A percentile compares a stretch with the other conserved stretches of the same genome.
Evolutionary conservation across 2,113 vertebrate genomes (phyloP).

Genomic region (Manacus vitellinus): DNA sequence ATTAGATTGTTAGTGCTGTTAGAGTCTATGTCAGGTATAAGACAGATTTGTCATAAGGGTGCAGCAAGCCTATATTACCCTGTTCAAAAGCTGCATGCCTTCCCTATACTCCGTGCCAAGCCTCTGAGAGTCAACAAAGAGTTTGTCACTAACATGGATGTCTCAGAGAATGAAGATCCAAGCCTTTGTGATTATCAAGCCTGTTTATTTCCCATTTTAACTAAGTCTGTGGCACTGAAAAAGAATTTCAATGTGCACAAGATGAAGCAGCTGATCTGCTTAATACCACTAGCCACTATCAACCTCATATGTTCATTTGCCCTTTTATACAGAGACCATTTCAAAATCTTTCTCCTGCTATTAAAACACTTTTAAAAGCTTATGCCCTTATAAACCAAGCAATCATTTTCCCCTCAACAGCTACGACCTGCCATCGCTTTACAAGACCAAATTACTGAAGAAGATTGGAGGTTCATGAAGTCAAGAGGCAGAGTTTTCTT

Average conservation of each 20-base stretch:
- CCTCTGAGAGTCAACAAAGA: background rate
- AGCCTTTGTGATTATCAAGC: background rate
- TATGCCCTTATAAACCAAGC: conserved; percentile 10
- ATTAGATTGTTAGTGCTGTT: conserved; percentile 2
- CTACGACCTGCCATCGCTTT: background rate
- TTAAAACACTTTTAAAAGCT: conserved; percentile 41
- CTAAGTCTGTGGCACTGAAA: background rate
- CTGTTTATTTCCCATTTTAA: conserved; percentile 17
- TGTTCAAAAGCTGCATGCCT: background rate
- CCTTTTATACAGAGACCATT: conserved; percentile 10
- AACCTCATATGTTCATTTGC: background rate
- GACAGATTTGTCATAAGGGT: background rate
- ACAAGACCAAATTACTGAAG: conserved; percentile 8
- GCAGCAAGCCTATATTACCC: background rate
- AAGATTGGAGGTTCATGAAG: background rate
- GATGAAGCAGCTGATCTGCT: conserved; percentile 7
- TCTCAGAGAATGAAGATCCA: background rate
- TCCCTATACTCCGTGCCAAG: background rate
- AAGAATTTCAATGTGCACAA: background rate
- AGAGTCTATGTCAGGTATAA: background rate
- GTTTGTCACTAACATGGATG: background rate
- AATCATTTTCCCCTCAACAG: background rate
- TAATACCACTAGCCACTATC: background rate
- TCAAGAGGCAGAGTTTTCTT: background rate
- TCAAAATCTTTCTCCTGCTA: conserved; percentile 32